Percentiles rank a stretch among this genome's conserved stretches.
These are phyloP conservation scores for Scleropages formosus DNA, from an alignment of 2,797 vertebrate genomes.

Conservation along the genomic window DNA sequence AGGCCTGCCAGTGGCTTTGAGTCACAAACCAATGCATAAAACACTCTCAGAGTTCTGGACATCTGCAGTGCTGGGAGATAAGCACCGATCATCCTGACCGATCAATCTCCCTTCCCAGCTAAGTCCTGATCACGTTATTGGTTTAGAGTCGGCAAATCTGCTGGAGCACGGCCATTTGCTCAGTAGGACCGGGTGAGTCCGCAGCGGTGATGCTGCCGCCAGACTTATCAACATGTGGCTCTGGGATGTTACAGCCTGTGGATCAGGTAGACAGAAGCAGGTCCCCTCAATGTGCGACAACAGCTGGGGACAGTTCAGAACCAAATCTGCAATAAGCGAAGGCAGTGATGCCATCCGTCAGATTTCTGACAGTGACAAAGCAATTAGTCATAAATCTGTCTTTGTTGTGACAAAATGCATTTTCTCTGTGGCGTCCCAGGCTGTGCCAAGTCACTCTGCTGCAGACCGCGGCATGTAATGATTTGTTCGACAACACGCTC, in stretches of 20 bases:
- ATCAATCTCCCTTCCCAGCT: background rate
- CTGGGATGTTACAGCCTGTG: too few relatives aligned
- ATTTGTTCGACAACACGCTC: constrained; percentile 33
- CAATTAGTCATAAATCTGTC: constrained; percentile 27
- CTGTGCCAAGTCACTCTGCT: background rate
- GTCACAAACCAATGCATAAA: constrained; percentile 3
- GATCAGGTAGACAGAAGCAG: too few relatives aligned
- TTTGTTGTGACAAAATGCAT: constrained; percentile 4
- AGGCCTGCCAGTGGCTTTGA: background rate
- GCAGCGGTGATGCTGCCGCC: background rate
- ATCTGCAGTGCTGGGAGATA: background rate
- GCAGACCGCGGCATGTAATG: constrained; percentile 34
- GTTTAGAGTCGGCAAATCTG: background rate
- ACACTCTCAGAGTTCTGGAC: too few relatives aligned
- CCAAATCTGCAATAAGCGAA: constrained; percentile 37
- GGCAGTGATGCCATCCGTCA: constrained; percentile 26
- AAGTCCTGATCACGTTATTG: background rate
- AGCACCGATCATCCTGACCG: background rate
- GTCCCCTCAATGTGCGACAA: too few relatives aligned
- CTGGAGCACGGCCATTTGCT: background rate
- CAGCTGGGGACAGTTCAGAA: background rate
- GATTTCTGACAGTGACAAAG: constrained; percentile 39
- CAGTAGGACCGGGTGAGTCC: background rate
- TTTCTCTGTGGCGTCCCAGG: background rate
- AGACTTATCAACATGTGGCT: too few relatives aligned